Evolutionary conservation across 2,797 vertebrate genomes (phyloP).

Genomic region (Sitta carolinensis): DNA sequence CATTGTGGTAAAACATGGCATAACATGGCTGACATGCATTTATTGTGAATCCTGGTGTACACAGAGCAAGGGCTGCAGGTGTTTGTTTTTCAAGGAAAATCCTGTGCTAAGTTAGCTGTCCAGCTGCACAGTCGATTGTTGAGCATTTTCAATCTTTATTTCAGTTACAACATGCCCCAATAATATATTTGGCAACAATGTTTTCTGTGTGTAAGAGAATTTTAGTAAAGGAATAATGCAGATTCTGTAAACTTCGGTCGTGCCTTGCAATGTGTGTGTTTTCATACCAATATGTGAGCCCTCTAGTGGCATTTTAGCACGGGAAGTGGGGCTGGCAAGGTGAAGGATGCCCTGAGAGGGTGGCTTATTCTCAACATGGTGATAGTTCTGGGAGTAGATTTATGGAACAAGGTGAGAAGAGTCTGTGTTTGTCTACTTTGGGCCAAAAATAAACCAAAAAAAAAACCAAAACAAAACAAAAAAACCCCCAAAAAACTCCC

Average conservation of each 20-base stretch:
- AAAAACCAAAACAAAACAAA: too few species aligned
- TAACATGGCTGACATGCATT: neutral
- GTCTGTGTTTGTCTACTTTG: neutral
- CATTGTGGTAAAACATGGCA: neutral
- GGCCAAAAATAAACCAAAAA: too few species aligned
- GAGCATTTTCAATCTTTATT: neutral
- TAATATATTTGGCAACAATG: accelerated
- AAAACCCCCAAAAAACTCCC: neutral
- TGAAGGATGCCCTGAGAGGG: neutral
- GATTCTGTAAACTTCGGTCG: neutral
- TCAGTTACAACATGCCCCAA: neutral
- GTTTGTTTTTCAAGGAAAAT: neutral
- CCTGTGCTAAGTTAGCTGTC: neutral
- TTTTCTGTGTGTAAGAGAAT: neutral
- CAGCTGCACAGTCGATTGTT: neutral
- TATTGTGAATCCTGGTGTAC: neutral
- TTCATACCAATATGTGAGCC: neutral
- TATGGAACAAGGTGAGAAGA: neutral
- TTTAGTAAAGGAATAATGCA: neutral
- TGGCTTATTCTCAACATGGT: neutral
- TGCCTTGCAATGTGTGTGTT: neutral
- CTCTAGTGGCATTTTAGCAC: neutral
- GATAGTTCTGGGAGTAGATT: neutral
- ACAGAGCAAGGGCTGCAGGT: neutral
- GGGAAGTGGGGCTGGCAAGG: neutral